These are phyloP conservation scores for Phylloscopus collybita DNA, from an alignment of 2,797 vertebrate genomes.

Conservation along the genomic window DNA sequence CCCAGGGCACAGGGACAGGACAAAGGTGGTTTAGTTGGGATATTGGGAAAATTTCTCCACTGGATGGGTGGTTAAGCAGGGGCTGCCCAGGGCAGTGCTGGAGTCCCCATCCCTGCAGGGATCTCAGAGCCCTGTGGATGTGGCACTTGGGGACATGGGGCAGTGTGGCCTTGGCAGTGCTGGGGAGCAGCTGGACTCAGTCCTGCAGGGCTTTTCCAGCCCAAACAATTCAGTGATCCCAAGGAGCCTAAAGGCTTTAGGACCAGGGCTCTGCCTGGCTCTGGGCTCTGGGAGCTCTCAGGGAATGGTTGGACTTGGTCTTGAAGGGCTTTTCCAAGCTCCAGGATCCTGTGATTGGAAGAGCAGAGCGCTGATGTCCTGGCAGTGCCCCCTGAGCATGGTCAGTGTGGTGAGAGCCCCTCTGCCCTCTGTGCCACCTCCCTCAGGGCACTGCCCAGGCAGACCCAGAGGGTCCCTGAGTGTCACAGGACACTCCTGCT, in stretches of 20 bases:
- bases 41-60: not conserved
- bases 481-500: not conserved
- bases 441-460: rapidly evolving
- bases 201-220: not conserved
- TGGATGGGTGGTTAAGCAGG: not conserved
- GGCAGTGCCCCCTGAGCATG: not conserved
- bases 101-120: not conserved
- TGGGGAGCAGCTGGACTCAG: not conserved
- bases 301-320: not conserved
- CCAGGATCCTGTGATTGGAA: not conserved
- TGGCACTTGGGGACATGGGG: not conserved
- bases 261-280: not conserved
- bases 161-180: not conserved
- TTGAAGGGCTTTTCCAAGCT: not conserved
- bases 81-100: not conserved
- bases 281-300: not conserved
- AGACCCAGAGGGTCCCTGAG: not conserved
- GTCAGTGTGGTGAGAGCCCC: not conserved
- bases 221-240: not conserved
- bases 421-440: rapidly evolving
- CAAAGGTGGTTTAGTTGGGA: not conserved
- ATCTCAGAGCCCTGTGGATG: not conserved
- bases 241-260: not conserved
- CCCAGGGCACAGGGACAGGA: not conserved
- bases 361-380: not conserved